A percentile compares a stretch with the other conserved stretches of the same genome.
phyloP scores from a whole-genome alignment of 1,140 invertebrate species.

The Bombus balteatus region DNA sequence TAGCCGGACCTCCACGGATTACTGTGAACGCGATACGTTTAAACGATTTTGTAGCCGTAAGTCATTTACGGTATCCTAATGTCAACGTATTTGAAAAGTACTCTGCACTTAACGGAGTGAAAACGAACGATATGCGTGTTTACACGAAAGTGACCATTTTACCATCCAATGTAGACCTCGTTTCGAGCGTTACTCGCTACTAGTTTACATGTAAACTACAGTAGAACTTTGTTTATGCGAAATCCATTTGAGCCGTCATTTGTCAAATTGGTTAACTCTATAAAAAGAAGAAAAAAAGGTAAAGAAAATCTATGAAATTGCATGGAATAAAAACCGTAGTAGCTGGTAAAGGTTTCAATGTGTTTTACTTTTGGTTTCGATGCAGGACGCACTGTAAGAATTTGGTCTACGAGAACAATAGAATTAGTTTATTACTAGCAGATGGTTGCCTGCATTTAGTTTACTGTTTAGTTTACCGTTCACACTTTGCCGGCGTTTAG shows the following conservation, averaged over 20 bases:
- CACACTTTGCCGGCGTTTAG: neutral
- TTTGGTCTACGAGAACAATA: neutral
- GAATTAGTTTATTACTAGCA: neutral
- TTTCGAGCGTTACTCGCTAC: neutral
- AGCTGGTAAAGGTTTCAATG: neutral
- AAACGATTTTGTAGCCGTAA: neutral
- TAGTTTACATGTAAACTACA: neutral
- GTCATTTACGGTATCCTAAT: neutral
- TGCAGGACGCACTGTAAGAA: neutral
- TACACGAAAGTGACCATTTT: neutral
- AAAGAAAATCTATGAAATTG: too few relatives aligned
- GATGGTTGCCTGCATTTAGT: neutral
- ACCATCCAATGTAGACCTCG: too few relatives aligned
- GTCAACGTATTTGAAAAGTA: neutral
- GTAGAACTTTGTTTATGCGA: too few relatives aligned
- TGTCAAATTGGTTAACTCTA: too few relatives aligned
- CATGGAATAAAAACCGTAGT: too few relatives aligned
- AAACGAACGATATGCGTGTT: constrained; percentile 25
- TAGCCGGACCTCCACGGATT: neutral
- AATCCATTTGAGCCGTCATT: too few relatives aligned
- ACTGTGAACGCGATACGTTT: constrained; percentile 13
- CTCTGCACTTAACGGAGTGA: neutral
- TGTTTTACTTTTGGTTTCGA: neutral
- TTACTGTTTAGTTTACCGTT: neutral
- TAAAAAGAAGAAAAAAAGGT: too few relatives aligned